These are phyloP conservation scores for Cremastinae sp. DNA, from an alignment of 2,888 invertebrate genomes.

Conservation along the genomic window DNA sequence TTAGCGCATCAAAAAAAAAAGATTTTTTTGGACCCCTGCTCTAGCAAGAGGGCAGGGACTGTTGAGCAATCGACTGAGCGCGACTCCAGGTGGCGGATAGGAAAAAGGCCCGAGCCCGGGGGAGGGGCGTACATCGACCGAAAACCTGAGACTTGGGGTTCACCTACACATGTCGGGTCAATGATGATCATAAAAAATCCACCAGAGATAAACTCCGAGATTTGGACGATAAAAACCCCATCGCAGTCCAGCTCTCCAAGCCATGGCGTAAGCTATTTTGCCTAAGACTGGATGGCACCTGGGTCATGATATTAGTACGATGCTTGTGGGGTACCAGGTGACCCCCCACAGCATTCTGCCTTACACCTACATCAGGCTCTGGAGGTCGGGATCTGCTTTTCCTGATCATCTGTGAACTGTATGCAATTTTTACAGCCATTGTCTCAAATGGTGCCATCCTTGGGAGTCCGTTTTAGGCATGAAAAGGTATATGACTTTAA, in stretches of 20 bases:
- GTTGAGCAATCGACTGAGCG: constrained; percentile 28
- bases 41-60: no score
- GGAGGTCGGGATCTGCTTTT: constrained; percentile 22
- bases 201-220: constrained; percentile 15
- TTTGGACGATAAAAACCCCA: constrained; percentile 18
- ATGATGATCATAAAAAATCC: constrained; percentile 16
- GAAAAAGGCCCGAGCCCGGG: neutral
- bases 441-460: no score
- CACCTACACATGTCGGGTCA: constrained; percentile 2
- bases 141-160: neutral
- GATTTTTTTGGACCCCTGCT: no score
- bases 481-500: no score
- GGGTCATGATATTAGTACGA: constrained; percentile 43
- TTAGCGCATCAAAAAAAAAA: no score
- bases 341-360: constrained; percentile 43
- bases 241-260: constrained; percentile 53
- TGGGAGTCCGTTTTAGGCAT: no score
- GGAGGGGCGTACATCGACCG: neutral
- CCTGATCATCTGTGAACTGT: no score
- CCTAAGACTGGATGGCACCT: constrained; percentile 53
- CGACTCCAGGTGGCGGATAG: constrained; percentile 32
- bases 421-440: no score
- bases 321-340: constrained; percentile 52
- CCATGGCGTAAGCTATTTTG: constrained; percentile 56
- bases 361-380: constrained; percentile 51